phyloP scores from a whole-genome alignment of 2,888 invertebrate genomes.

The Cephalotes varians region DNA sequence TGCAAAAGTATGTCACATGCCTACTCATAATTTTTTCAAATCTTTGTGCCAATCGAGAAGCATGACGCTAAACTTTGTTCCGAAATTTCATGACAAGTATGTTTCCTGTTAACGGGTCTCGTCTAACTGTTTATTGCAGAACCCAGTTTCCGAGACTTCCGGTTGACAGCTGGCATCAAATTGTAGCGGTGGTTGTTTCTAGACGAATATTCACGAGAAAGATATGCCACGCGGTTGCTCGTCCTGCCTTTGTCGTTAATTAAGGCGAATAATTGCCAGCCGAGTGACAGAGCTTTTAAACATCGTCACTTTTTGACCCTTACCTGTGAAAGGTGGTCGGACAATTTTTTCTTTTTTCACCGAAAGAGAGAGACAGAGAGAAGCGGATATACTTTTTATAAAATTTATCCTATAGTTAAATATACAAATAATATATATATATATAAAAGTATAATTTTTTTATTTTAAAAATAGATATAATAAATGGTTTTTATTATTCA shows the following conservation, averaged over 20 bases:
- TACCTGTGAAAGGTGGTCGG: conserved; percentile 13
- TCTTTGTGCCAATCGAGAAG: conserved; percentile 55
- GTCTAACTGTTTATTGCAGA: conserved; percentile 73
- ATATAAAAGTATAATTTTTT: conserved; percentile 3
- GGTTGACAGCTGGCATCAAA: conserved; percentile 75
- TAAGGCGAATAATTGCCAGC: conserved; percentile 58
- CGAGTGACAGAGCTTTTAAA: conserved; percentile 41
- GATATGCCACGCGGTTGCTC: conserved; percentile 22
- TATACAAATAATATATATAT: neutral
- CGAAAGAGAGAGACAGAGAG: neutral
- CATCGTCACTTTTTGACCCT: conserved; percentile 25
- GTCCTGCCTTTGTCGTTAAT: conserved; percentile 45
- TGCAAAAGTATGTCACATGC: neutral
- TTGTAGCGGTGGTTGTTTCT: conserved; percentile 58
- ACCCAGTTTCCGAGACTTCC: conserved; percentile 77
- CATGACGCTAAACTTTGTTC: conserved; percentile 28
- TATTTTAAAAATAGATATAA: neutral
- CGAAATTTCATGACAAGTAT: conserved; percentile 58
- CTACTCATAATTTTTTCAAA: neutral
- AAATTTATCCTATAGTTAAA: neutral
- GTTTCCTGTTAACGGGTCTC: conserved; percentile 75
- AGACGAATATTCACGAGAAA: conserved; percentile 58
- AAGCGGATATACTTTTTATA: neutral
- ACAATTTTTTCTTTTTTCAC: neutral
- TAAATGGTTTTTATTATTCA: neutral